Evolutionary conservation across 2,888 invertebrate species (phyloP), one percentile per base, ranked within the genome.

Genomic region (Mimachlamys varia): DNA sequence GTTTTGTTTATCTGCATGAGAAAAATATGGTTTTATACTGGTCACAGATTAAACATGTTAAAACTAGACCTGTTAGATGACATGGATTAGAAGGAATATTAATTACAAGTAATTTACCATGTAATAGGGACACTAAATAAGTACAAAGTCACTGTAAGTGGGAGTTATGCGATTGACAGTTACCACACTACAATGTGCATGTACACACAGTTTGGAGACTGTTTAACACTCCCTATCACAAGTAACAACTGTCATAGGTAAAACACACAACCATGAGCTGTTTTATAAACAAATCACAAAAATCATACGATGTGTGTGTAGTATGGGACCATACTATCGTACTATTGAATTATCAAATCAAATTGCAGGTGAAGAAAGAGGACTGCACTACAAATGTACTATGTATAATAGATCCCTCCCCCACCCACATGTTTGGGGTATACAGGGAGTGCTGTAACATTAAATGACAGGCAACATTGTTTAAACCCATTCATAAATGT

Each of bases 231-330:
- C 53, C 12, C 4, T 33, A 3, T 2, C 10, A 33, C 12, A 33
- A 76, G 76, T 12, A 19, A 33, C 4, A 12, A 33, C 7, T 22
- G 17, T 22, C 2, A 27, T 10, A 76, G 76, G 19, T 33, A 76
- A 76, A 33, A 27, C 76, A 13, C 5, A 53, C 13, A 53, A 53
- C 5, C 19, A 76, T 76, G 27, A 33, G 76, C 76, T 76, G 76
- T 27, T 76, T 76, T 76, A 76, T 13, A 76, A 76, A 76, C 76
- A 76, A 76, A 76, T 33, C 76, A 76, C 22, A 62, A 62, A 53
- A 62, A 62, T 76, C 76, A 33, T 33, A 33, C 33, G 76, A 76
- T 22, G 15, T 22, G 27, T 27, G 27, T 76, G 62, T 76, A 50
- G 15, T 50, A 17, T 76, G 76, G 76, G 76, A 33, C 76, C 76